Percentiles rank a stretch among this genome's conserved stretches.
phyloP scores from a whole-genome alignment of 2,113 vertebrate species.

The Dromas ardeola region DNA sequence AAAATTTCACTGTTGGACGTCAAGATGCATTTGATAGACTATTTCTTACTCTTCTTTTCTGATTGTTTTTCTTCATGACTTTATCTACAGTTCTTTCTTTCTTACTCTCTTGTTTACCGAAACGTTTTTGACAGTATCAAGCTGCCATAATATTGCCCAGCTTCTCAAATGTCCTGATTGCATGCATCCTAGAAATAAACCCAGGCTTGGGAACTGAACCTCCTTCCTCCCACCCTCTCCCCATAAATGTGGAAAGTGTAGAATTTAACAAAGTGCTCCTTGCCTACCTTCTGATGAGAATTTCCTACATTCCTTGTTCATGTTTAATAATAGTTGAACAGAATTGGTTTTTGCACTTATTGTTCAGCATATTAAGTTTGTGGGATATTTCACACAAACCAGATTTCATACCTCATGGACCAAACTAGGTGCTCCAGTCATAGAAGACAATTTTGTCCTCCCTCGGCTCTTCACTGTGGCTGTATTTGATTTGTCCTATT shows the following conservation, averaged over 20 bases:
- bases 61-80: not conserved
- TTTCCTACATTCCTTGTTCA: not conserved
- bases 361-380: not conserved
- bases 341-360: not conserved
- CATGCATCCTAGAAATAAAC: not conserved
- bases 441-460: not conserved
- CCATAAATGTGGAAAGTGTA: not conserved
- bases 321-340: not conserved
- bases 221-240: not conserved
- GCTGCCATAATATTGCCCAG: not conserved
- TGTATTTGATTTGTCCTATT: not conserved
- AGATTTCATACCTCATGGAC: not conserved
- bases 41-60: not conserved
- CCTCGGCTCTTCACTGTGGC: not conserved
- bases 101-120: not conserved
- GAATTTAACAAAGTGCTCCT: not conserved
- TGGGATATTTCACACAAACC: not conserved
- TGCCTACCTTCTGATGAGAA: not conserved
- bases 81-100: not conserved
- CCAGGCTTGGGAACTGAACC: not conserved
- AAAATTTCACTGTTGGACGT: slow-evolving; percentile 21
- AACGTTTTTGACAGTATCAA: not conserved
- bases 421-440: not conserved
- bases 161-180: not conserved
- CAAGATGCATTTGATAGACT: slow-evolving; percentile 11